Base-by-base conservation (phyloP, 2,113 vertebrate species). In the Eira barbara region DNA sequence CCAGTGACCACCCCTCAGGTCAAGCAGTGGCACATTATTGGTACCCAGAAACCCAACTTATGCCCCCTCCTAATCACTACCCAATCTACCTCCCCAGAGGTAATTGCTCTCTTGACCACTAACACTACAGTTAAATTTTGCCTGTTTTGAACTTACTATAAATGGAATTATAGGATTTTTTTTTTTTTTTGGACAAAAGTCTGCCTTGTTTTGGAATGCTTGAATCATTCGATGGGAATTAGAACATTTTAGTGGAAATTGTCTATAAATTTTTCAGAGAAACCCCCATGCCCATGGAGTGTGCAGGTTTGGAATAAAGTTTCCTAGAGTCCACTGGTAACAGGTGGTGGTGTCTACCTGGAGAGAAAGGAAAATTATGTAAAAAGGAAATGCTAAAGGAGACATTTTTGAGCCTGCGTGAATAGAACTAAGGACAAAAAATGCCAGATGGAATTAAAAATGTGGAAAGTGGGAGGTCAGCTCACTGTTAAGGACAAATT, bases 361-460 rank as follows among this genome's bases (percentile, higher is more conserved):
- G 67, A 82, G 74, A 92, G 36, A 61, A 74, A 83, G 42, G 55
- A n/a, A 80, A 85, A 59, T 34, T 8, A 89, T 4, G 20, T 36
- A 42, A 36, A 74, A 74, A 65, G 63, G 36, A 93, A 76, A 63
- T 69, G 87, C 69, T 80, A 57, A 96, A 96, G 49, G 71, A 36
- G 81, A 76, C 23, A 73, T 61, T 34, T 76, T 76, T 71, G 20
- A 78, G 71, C 71, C 47, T 39, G 23, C 4, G 23, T 89, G 42
- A 80, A 89, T 3, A 34, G 45, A 88, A 93, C 23, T 63, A 65
- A 11, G 34, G 47, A n/a, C 9, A 11, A 34, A 52, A 31, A 81
- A 59, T 49, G 27, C 21, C 57, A 73, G 78, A 15, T 82, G 31
- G 34, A 85, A 86, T 86, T 67, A 67, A 52, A 89, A 78, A 85